Evolutionary conservation across 2,113 vertebrate species (phyloP).

Genomic region (Pseudopodoces humilis): DNA sequence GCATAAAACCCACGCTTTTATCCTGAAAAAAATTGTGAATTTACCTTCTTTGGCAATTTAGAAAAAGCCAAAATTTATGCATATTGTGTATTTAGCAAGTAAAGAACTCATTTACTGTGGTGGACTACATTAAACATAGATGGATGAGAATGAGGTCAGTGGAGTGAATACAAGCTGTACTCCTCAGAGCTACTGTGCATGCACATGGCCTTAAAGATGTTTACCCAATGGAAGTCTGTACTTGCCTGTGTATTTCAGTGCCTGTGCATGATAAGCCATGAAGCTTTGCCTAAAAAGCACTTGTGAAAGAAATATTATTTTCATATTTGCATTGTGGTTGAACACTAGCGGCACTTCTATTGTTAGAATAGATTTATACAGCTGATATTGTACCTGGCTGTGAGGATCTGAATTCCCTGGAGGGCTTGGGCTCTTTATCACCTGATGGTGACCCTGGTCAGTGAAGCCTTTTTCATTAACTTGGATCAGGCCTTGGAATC

Average conservation of each 20-base stretch:
- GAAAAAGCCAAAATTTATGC: neutral
- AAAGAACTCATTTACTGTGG: neutral
- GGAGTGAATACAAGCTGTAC: neutral
- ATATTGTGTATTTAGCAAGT: neutral
- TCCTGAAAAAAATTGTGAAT: neutral
- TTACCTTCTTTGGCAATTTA: neutral
- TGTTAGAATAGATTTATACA: neutral
- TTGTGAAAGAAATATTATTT: neutral
- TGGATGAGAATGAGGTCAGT: conserved; percentile 46
- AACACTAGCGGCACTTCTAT: neutral
- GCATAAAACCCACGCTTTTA: neutral
- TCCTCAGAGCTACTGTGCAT: neutral
- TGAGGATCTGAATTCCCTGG: neutral
- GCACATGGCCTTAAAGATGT: neutral
- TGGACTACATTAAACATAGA: conserved; percentile 18
- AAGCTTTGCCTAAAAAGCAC: neutral
- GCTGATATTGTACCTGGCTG: neutral
- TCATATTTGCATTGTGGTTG: neutral
- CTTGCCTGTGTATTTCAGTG: neutral
- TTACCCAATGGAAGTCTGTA: neutral
- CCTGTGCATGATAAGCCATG: neutral
- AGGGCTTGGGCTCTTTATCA: neutral
- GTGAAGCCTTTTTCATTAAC: neutral
- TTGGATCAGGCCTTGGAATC: neutral
- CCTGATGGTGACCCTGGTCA: neutral